These are phyloP conservation scores for Capromys pilorides DNA, from an alignment of 2,797 vertebrate species.

Conservation along the genomic window DNA sequence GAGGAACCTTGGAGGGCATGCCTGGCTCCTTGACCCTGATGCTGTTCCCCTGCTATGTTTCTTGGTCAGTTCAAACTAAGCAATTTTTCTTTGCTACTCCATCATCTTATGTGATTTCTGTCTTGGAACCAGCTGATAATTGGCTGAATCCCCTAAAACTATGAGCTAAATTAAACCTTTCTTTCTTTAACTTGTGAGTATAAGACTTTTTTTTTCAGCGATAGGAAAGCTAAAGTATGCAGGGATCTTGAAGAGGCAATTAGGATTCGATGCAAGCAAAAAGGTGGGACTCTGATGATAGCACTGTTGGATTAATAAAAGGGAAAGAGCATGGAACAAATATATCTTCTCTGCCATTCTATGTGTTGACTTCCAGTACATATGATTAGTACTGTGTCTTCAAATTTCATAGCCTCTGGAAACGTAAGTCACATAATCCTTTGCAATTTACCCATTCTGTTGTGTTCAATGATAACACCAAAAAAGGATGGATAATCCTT, in stretches of 20 bases:
- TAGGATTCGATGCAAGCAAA: not conserved
- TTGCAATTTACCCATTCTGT: not conserved
- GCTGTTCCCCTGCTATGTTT: not conserved
- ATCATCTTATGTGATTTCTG: not conserved
- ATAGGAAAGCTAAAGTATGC: not conserved
- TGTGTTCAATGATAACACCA: not conserved
- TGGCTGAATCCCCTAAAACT: not conserved
- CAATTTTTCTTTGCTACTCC: not conserved
- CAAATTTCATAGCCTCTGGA: not conserved
- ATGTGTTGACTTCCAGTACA: too few relatives aligned
- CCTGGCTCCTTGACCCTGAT: not conserved
- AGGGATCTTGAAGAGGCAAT: not conserved
- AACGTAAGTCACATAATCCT: not conserved
- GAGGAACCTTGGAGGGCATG: fast-evolving
- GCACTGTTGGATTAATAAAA: not conserved
- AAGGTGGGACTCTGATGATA: not conserved
- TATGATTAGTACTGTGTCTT: too few relatives aligned
- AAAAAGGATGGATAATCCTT: not conserved
- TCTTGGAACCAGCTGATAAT: not conserved
- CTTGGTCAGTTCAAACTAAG: not conserved
- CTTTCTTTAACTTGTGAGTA: not conserved
- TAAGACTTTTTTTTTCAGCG: not conserved
- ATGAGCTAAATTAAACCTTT: not conserved
- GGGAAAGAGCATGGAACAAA: not conserved
- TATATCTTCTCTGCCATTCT: not conserved